Evolutionary conservation across 2,888 invertebrate genomes (phyloP), one percentile per base, ranked within the genome.

Genomic region (Caenorhabditis sp.): DNA sequence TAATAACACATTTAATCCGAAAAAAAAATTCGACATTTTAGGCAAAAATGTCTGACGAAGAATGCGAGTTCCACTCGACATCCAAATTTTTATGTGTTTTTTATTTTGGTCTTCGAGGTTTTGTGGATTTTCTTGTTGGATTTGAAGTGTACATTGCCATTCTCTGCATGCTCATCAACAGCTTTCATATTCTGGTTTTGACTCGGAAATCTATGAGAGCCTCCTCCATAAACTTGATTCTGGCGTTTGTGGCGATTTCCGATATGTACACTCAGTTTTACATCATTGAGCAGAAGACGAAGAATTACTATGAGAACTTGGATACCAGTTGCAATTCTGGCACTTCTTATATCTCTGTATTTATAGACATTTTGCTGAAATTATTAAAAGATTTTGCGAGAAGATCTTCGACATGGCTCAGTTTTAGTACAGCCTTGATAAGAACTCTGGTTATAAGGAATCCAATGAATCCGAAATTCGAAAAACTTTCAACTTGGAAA

Each of bases 321-420:
- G n/a, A 38, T 24, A 41, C 35, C 8, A 14, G 8, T 10, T 69
- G 35, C 14, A 22, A 16, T 2, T 28, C 54, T 41, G 35, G 41
- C 19, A 41, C 61, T 26, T 73, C 61, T n/a, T 61, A 73, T 63
- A 3, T 73, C 22, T 19, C n/a, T 16, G 61, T 61, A 10, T 3
- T 44, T 14, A 8, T 38, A 10, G 61, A 61, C 35, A 61, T 61
- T 41, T 3, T 61, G 8, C 26, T 61, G 6, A 61, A 61, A 41
- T 41, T 26, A 7, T 6, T 41, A 2, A 12, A 24, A 26, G 61
- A 61, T 14, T 41, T 61, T 26, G 24, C 61, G 14, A 24, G 61
- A 44, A 61, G 61, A 61, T 61, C 61, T 41, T 61, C 61, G 22
- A 61, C 61, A 41, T 61, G 61, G 61, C 61, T 61, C 41, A 61